Base-by-base conservation (phyloP, 2,797 vertebrate species). In the Dicrostonyx torquatus region DNA sequence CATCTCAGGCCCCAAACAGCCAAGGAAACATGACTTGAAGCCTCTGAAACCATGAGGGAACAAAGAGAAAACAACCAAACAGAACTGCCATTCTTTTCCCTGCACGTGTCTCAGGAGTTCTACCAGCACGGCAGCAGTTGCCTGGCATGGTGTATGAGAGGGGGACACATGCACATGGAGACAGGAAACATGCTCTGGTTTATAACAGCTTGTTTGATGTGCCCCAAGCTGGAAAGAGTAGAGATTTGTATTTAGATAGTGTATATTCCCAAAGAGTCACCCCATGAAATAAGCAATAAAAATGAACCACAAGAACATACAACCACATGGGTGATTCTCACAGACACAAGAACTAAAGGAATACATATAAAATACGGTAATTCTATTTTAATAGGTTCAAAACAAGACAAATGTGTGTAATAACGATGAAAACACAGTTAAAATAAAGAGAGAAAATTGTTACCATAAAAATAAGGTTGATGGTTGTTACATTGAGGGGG, bases 371-470 rank as follows among this genome's bases (percentile, higher is more conserved):
- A 85, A 80, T 15, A 75, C 68, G 77, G 77, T 26, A 40, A 93
- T 86, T 96, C 68, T 40, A 93, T 68, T 92, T 94, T 64, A 89
- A 15, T 60, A 83, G 22, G 29, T 83, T 89, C 70, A 89, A 62
- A 92, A 90, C 5, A n/a, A 91, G 50, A 73, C 14, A 90, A 93
- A 68, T 45, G 14, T 85, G 37, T 64, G 29, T 64, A 43, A 83
- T 45, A 34, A 64, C 64, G 80, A 22, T 83, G 26, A 64, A 83
- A 45, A 75, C 43, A 75, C 3, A 29, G 4, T 85, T 70, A 68
- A 70, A 85, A 70, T 26, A 53, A 68, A 84, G 43, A 10, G 7
- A 50, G 45, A 64, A 29, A 50, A 76, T 22, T 84, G 26, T 83
- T 91, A 84, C 29, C 34, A 85, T 66, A 58, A 75, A 87, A 91